These are phyloP conservation scores for Agrotis puta DNA, from an alignment of 2,888 invertebrate species.

Conservation along the genomic window DNA sequence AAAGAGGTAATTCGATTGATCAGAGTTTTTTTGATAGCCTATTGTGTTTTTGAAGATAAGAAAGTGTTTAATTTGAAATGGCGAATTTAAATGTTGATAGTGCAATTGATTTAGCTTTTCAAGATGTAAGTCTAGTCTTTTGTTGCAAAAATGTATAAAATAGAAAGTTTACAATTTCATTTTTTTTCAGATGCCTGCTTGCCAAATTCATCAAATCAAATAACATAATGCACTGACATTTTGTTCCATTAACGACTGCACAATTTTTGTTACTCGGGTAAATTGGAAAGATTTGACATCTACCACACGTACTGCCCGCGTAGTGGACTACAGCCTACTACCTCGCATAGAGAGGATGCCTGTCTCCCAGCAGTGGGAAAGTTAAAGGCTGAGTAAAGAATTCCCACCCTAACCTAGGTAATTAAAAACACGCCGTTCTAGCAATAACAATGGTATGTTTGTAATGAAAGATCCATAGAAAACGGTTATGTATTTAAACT, in stretches of 20 bases:
- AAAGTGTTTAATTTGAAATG: constrained; percentile 53
- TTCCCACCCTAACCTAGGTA: no score
- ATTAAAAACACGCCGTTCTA: neutral
- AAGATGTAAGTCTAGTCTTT: constrained; percentile 24
- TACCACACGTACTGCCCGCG: no score
- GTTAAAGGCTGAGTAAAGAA: no score
- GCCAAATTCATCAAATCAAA: neutral
- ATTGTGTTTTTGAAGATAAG: constrained; percentile 53
- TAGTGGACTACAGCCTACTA: no score
- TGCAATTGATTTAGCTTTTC: constrained; percentile 26
- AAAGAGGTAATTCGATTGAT: constrained; percentile 69
- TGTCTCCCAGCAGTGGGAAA: no score
- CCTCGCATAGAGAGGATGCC: no score
- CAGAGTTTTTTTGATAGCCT: constrained; percentile 51
- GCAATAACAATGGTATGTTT: constrained; percentile 16
- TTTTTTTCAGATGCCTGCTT: neutral
- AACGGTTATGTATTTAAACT: neutral
- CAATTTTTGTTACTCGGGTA: no score
- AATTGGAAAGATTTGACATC: no score
- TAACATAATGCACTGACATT: neutral
- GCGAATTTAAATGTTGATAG: constrained; percentile 28
- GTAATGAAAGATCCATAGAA: neutral
- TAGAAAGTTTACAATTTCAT: constrained; percentile 33
- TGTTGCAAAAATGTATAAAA: constrained; percentile 25
- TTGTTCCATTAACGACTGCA: neutral